Percentiles rank a stretch among this genome's conserved stretches.
Evolutionary conservation across 2,888 invertebrate species (phyloP).

Genomic region (Drosophila suboccidentalis): DNA sequence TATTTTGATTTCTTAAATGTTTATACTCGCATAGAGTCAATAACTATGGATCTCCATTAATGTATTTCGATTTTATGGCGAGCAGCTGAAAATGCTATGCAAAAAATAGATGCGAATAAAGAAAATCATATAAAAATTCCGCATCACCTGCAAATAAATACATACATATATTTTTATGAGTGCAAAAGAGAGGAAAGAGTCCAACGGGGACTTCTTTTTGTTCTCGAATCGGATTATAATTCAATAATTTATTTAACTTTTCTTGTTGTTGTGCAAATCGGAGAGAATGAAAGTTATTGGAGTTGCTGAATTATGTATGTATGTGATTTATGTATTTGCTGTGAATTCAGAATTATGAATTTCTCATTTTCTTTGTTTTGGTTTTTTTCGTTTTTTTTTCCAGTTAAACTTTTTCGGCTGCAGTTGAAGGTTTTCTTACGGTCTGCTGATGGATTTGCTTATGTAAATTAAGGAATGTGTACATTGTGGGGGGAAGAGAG

Average conservation of each 20-base stretch:
- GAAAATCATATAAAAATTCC: constrained; percentile 8
- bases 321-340: constrained; percentile 36
- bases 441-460: constrained; percentile 13
- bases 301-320: constrained; percentile 42
- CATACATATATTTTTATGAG: background rate
- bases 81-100: background rate
- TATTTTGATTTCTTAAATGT: constrained; percentile 19
- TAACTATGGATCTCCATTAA: constrained; percentile 9
- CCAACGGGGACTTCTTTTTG: constrained; percentile 7
- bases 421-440: constrained; percentile 23
- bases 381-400: background rate
- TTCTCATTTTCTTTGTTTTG: background rate
- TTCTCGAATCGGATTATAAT: constrained; percentile 34
- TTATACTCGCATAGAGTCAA: constrained; percentile 19
- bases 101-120: background rate
- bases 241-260: constrained; percentile 40
- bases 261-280: background rate
- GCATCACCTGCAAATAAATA: constrained; percentile 1
- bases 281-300: constrained; percentile 24
- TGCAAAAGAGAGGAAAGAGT: background rate
- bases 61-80: constrained; percentile 8
- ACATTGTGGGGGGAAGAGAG: background rate
- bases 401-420: constrained; percentile 19
- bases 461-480: constrained; percentile 8
- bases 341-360: constrained; percentile 9